Conservation (phyloP, 2,113 vertebrate genomes). For the Columba janthina region DNA sequence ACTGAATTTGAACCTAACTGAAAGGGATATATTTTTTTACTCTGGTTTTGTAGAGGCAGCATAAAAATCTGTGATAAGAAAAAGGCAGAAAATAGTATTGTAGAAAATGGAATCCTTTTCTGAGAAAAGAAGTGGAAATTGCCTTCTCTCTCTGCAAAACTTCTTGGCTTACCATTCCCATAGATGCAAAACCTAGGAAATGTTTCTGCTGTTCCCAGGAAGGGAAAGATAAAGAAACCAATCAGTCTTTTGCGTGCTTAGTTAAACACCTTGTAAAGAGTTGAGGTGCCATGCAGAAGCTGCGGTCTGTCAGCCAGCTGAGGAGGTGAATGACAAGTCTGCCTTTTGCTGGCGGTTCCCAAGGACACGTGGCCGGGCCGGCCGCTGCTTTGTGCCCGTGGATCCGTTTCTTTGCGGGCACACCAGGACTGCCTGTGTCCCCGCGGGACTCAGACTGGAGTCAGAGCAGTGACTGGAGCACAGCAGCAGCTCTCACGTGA, state of each 20-base stretch:
- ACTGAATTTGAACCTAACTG: background rate
- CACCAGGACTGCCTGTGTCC: background rate
- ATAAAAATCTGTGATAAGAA: background rate
- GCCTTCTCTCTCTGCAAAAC: background rate
- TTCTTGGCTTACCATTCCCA: background rate
- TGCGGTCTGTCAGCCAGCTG: background rate
- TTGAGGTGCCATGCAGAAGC: background rate
- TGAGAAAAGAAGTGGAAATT: background rate
- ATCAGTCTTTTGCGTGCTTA: background rate
- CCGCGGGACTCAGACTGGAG: background rate
- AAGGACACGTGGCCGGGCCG: background rate
- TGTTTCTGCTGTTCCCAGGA: background rate
- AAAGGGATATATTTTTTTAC: background rate
- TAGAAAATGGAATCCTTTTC: background rate
- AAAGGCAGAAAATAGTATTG: background rate
- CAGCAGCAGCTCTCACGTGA: background rate
- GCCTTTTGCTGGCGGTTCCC: too few species aligned
- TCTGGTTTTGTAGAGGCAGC: background rate
- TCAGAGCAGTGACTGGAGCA: background rate
- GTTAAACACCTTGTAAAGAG: background rate
- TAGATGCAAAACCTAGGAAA: background rate
- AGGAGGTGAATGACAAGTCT: background rate
- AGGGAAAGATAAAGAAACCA: background rate
- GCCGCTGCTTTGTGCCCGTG: rapidly evolving
- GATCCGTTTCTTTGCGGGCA: rapidly evolving